These are phyloP conservation scores for Tethea ocularis DNA, from an alignment of 2,888 invertebrate genomes.

Conservation along the genomic window DNA sequence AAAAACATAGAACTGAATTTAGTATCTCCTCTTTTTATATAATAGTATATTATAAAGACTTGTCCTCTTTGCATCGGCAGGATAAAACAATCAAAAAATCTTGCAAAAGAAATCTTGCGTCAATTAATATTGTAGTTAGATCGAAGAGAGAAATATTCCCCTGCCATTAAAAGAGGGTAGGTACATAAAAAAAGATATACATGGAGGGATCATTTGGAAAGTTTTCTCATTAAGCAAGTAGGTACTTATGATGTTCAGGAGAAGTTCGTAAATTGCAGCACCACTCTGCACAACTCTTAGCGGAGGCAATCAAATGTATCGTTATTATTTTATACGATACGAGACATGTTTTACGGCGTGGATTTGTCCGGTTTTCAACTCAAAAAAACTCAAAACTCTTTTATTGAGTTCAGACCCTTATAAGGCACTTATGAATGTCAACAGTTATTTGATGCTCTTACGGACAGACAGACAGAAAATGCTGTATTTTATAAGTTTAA, in stretches of 20 bases:
- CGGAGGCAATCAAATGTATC: constrained; percentile 32
- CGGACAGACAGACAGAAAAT: too few relatives aligned
- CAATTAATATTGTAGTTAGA: background rate
- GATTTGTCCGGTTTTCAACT: too few relatives aligned
- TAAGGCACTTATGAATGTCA: too few relatives aligned
- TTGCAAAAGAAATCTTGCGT: background rate
- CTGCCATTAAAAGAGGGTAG: background rate
- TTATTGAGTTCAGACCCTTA: too few relatives aligned
- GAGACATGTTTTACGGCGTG: too few relatives aligned
- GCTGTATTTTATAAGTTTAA: too few relatives aligned
- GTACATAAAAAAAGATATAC: background rate
- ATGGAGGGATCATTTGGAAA: constrained; percentile 22
- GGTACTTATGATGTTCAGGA: constrained; percentile 39
- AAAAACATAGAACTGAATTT: too few relatives aligned
- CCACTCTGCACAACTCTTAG: constrained; percentile 31
- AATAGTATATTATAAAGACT: background rate
- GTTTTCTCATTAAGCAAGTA: constrained; percentile 55
- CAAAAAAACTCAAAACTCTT: too few relatives aligned
- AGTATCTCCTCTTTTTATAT: too few relatives aligned
- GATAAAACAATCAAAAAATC: background rate
- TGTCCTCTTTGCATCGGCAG: background rate
- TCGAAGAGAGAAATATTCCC: background rate
- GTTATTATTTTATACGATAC: background rate
- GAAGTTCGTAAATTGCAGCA: constrained; percentile 44
- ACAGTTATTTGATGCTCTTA: too few relatives aligned